Evolutionary conservation across 2,888 invertebrate genomes (phyloP).

Genomic region (Polietes domitor): DNA sequence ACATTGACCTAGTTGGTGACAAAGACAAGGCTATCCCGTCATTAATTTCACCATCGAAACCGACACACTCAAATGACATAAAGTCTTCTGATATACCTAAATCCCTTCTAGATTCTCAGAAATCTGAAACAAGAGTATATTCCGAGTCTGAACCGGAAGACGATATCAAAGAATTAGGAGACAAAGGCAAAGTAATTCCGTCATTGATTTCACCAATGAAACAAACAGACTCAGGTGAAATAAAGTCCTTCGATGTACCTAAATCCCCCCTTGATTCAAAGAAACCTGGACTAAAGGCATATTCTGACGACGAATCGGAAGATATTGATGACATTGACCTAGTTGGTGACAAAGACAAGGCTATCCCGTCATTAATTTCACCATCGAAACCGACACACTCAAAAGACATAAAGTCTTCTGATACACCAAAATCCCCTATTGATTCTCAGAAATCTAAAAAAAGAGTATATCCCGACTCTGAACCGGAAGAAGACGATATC

Average conservation of each 20-base stretch:
- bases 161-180: not conserved
- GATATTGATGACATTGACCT: constrained; percentile 4
- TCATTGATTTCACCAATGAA: not conserved
- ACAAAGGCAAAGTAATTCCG: not conserved
- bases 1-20: not conserved
- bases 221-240: not conserved
- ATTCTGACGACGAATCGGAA: constrained; percentile 26
- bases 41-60: not conserved
- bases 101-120: not conserved
- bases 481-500: too few relatives aligned
- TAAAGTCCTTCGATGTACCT: not conserved
- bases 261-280: not conserved
- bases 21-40: not conserved
- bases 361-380: not conserved
- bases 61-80: constrained; percentile 29
- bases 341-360: not conserved
- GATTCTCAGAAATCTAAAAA: too few relatives aligned
- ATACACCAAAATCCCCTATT: too few relatives aligned
- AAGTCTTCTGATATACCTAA: too few relatives aligned
- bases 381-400: not conserved
- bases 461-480: too few relatives aligned
- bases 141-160: constrained; percentile 46
- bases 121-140: not conserved
- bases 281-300: not conserved
- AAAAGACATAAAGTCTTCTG: not conserved